Conservation (phyloP, 2,888 invertebrate genomes). For the Polydrusus pterygomalis region DNA sequence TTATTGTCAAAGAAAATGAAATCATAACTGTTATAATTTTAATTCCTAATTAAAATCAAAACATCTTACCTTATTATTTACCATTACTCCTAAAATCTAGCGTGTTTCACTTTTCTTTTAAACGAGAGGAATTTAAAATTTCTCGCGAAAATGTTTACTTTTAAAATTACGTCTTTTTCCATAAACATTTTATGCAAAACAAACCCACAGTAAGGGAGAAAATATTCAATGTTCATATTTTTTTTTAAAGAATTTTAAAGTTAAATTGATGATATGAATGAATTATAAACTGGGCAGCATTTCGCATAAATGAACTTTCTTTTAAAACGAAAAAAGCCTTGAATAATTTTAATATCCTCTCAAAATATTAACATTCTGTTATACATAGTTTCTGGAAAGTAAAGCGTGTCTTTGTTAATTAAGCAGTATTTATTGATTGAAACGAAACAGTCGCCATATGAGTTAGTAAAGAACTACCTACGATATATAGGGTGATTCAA, state of each 20-base stretch:
- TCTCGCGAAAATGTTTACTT: conserved; percentile 27
- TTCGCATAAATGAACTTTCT: background rate
- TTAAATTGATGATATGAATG: background rate
- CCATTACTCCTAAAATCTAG: background rate
- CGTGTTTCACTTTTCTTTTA: background rate
- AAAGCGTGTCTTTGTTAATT: too few relatives aligned
- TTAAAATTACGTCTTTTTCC: conserved; percentile 20
- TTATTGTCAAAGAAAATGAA: too few relatives aligned
- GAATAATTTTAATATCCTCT: too few relatives aligned
- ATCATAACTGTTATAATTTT: background rate
- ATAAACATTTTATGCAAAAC: conserved; percentile 5
- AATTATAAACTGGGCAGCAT: background rate
- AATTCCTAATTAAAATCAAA: background rate
- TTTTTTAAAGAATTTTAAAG: background rate
- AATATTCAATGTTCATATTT: background rate
- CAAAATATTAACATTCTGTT: too few relatives aligned
- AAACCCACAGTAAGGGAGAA: background rate
- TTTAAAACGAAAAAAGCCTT: too few relatives aligned
- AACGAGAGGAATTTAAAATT: conserved; percentile 16
- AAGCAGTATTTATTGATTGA: too few relatives aligned
- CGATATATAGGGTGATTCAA: too few relatives aligned
- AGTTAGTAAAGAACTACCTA: too few relatives aligned
- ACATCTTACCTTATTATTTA: background rate
- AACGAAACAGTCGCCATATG: too few relatives aligned
- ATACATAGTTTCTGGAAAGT: too few relatives aligned